phyloP scores from a whole-genome alignment of 2,113 vertebrate species.

The Euleptes europaea region DNA sequence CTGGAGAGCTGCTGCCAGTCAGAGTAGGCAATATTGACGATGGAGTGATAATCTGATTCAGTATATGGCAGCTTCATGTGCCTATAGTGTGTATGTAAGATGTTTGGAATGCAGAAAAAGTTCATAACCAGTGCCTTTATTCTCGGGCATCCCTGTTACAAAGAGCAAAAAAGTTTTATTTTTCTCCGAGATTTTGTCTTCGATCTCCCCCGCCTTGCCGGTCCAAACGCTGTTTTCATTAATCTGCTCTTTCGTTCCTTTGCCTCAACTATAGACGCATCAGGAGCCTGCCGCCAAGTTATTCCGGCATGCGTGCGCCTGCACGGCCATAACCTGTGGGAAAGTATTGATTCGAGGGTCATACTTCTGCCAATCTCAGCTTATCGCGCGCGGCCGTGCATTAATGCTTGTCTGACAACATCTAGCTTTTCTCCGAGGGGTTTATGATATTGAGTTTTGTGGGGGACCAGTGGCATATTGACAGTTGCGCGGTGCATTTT shows the following conservation, averaged over 20 bases:
- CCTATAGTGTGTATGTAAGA: too few species aligned
- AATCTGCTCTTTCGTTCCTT: background rate
- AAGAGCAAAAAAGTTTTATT: background rate
- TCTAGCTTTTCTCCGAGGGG: background rate
- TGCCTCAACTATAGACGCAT: fast-evolving
- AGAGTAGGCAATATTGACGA: too few species aligned
- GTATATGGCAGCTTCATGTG: too few species aligned
- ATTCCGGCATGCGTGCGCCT: background rate
- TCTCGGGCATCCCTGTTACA: background rate
- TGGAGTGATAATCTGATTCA: too few species aligned
- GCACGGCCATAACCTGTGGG: fast-evolving
- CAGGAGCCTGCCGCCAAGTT: background rate
- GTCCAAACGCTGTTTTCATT: background rate
- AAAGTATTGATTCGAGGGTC: too few species aligned
- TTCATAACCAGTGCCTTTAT: background rate
- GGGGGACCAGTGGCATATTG: background rate
- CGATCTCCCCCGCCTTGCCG: fast-evolving
- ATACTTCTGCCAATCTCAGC: background rate
- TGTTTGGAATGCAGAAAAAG: background rate
- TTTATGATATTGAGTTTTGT: background rate
- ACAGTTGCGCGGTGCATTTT: background rate
- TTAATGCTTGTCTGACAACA: background rate
- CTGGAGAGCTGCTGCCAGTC: too few species aligned
- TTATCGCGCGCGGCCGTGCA: too few species aligned
- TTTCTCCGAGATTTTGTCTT: background rate